Conservation (phyloP, 2,888 invertebrate genomes). For the Drosophila merina region DNA sequence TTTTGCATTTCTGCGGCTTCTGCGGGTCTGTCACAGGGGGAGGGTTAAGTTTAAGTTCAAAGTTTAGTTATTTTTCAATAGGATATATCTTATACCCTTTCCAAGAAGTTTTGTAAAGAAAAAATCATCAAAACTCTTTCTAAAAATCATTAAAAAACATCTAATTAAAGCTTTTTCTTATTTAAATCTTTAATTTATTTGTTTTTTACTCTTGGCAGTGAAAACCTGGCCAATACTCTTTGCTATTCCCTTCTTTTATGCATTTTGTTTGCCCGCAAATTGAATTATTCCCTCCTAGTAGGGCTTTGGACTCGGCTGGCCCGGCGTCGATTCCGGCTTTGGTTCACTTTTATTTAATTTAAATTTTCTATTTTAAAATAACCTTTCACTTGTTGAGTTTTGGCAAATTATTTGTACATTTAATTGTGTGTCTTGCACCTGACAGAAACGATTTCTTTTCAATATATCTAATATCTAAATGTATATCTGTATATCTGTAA, state of each 20-base stretch:
- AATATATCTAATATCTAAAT: slow-evolving; percentile 15
- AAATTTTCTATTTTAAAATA: slow-evolving; percentile 3
- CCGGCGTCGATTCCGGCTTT: slow-evolving; percentile 10
- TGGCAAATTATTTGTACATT: slow-evolving; percentile 5
- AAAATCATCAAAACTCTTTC: no score
- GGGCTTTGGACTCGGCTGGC: slow-evolving; percentile 9
- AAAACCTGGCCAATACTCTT: neutral
- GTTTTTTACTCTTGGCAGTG: no score
- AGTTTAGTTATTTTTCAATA: neutral
- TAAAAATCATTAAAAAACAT: no score
- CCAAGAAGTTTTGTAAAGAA: no score
- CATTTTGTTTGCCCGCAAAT: slow-evolving; percentile 66
- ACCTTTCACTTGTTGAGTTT: slow-evolving; percentile 24
- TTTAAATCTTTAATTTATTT: no score
- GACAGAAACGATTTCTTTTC: slow-evolving; percentile 6
- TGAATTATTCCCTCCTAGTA: slow-evolving; percentile 66
- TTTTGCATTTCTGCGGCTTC: slow-evolving; percentile 65
- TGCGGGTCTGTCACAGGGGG: slow-evolving; percentile 8
- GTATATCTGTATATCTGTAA: slow-evolving; percentile 37
- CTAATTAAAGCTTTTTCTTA: no score
- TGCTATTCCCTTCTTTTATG: slow-evolving; percentile 23
- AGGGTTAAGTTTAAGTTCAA: slow-evolving; percentile 44
- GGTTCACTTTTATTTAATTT: slow-evolving; percentile 1
- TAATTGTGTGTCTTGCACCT: slow-evolving; percentile 35
- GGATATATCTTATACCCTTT: no score